Evolutionary conservation across 1,140 invertebrate genomes (phyloP), one percentile per base, ranked within the genome.

Genomic region (Formica selysi): DNA sequence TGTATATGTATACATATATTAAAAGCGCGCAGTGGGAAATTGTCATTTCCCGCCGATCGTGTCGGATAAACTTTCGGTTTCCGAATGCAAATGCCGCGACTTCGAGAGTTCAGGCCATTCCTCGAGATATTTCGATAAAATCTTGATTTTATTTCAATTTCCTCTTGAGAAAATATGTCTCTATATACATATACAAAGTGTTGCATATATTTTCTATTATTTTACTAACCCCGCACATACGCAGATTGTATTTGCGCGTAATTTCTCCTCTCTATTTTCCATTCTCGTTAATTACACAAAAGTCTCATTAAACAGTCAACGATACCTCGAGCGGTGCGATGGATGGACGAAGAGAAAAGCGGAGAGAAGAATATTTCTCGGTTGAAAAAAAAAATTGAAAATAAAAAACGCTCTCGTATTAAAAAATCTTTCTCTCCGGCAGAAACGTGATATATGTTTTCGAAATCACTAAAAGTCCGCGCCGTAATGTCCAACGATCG

Each of bases 261-360:
- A 61, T 83, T 74, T 73, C 61, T 51, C 51, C 22, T 44, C 57
- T 19, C 51, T 22, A 2, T 59, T 74, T 67, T 62, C 54, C 68
- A 61, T 83, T 83, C 68, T 59, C 68, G 67, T 83, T 83, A 83
- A 83, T 83, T 83, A 83, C 68, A 61, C 79, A 61, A 83, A 83
- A 83, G 54, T 83, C 79, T 83, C 79, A 73, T 83, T 83, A 83
- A 83, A 68, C 68, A 73, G 79, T 83, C 54, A 59, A 41, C 79
- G 79, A 73, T 73, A 73, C 32, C 44, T 57, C 26, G 79, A 73
- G 38, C 51, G 19, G 13, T n/a, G 68, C 67, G 26, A 73, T 83
- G 79, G 38, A 61, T 16, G 48, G 29, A 54, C 32, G 36, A 32
- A 41, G 48, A n/a, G 78, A 71, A 71, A 57, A 44, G 54, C 19